Evolutionary conservation across 2,797 vertebrate genomes (phyloP), one percentile per base, ranked within the genome.

Genomic region (Mastacembelus armatus): DNA sequence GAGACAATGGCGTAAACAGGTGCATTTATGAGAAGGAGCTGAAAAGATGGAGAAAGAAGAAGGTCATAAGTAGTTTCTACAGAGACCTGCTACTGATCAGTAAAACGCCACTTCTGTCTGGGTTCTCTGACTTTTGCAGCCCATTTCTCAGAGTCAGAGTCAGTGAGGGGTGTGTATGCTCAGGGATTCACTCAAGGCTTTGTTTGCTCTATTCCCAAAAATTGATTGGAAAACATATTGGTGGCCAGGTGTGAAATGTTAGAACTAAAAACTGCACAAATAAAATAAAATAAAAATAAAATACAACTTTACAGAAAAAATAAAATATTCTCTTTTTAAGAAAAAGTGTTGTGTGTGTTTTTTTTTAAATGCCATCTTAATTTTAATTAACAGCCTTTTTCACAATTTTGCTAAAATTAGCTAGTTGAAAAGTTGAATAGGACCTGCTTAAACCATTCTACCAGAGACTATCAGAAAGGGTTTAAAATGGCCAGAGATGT

Each of bases 191-290:
- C 77, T 90, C 82, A 51, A 54, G 43, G 65, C 62, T 90, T 67
- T 90, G 87, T 90, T 90, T 91, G 87, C 80, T 88, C 75, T 71
- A 29, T 64, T 75, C 57, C 71, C 63, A 71, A 78, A 80, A 86
- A 85, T 83, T 85, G 75, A 88, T 80, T 88, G 79, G 77, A 88
- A 83, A 82, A 88, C 77, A 77, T 84, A 84, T 80, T 73, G 59
- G 76, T 72, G 74, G 58, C 65, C 66, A 67, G 40, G 59, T 36
- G 51, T 32, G 54, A 84, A 84, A 83, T 77, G 63, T 76, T 73
- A 36, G 52, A 74, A 74, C 57, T 80, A n/a, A 30, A 27, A 77
- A 68, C 15, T 42, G 44, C n/a, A n/a, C n/a, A n/a, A n/a, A n/a
- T n/a, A n/a, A n/a, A n/a, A n/a, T 52, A 35, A 45, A 33, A 65